These are phyloP conservation scores for Pyrocephalus nanus DNA, from an alignment of 2,797 vertebrate genomes.

Conservation along the genomic window DNA sequence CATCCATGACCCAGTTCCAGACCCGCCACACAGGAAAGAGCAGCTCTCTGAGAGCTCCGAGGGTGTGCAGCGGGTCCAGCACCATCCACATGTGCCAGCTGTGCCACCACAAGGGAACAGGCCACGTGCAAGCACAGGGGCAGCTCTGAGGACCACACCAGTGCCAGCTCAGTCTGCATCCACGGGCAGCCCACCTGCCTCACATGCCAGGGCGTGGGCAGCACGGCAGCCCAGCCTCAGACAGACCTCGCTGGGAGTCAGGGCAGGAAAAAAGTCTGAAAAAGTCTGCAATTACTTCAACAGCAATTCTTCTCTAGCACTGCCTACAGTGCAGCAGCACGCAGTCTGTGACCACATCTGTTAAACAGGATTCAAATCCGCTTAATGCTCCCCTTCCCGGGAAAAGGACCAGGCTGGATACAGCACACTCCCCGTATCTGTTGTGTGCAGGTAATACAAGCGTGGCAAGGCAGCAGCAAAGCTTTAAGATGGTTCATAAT, in stretches of 20 bases:
- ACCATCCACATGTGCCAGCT: not conserved
- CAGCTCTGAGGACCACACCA: not conserved
- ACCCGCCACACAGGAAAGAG: not conserved
- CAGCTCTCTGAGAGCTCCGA: not conserved
- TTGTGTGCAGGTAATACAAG: slow-evolving; percentile 2
- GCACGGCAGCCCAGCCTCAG: not conserved
- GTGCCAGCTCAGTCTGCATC: not conserved
- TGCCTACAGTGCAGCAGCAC: slow-evolving; percentile 68
- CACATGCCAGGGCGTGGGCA: not conserved
- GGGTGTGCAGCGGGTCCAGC: not conserved
- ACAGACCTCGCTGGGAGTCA: not conserved
- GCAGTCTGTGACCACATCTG: slow-evolving; percentile 28
- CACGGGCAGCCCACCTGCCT: not conserved
- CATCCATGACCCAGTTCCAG: rapidly evolving
- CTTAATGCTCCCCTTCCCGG: slow-evolving; percentile 51
- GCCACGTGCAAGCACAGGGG: not conserved
- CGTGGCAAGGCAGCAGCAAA: slow-evolving; percentile 59
- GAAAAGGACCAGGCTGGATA: not conserved
- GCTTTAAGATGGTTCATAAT: slow-evolving; percentile 13
- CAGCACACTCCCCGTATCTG: slow-evolving; percentile 10
- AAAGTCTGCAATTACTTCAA: slow-evolving; percentile 44
- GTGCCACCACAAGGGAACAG: not conserved
- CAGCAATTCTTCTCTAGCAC: slow-evolving; percentile 47
- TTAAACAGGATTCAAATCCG: slow-evolving; percentile 70
- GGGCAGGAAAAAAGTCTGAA: too few species aligned